These are phyloP conservation scores for Montifringilla adamsi DNA, from an alignment of 2,113 vertebrate genomes.

Conservation along the genomic window DNA sequence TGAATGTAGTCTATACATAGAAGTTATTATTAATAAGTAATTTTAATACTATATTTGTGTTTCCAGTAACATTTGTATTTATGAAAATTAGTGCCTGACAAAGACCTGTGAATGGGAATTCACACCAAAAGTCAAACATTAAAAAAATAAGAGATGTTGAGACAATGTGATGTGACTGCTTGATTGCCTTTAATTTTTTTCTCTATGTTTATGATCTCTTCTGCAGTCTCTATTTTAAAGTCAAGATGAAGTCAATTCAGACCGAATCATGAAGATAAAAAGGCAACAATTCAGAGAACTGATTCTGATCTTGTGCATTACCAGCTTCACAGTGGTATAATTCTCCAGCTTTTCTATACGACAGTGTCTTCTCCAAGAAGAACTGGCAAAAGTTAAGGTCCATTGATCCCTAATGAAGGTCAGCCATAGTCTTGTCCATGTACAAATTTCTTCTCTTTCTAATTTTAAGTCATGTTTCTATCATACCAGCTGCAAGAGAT, in stretches of 20 bases:
- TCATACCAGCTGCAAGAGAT: neutral
- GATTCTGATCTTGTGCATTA: neutral
- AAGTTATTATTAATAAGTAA: slow-evolving; percentile 6
- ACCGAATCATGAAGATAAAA: neutral
- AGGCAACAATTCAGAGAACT: neutral
- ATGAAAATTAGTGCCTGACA: slow-evolving; percentile 37
- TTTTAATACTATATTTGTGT: slow-evolving; percentile 14
- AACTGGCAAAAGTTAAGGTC: neutral
- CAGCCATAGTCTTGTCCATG: neutral
- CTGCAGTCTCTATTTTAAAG: slow-evolving; percentile 5
- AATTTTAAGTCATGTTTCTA: neutral
- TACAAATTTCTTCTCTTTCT: neutral
- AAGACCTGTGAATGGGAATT: slow-evolving; percentile 16
- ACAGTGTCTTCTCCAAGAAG: neutral
- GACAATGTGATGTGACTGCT: neutral
- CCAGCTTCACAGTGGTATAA: neutral
- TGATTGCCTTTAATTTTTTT: neutral
- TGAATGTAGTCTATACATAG: neutral
- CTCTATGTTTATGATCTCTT: neutral
- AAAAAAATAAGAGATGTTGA: neutral
- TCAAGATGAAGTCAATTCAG: slow-evolving; percentile 7
- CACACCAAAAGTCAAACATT: neutral
- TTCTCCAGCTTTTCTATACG: neutral
- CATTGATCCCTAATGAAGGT: neutral
- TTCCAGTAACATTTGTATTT: slow-evolving; percentile 17